These are phyloP conservation scores for Felis chaus DNA, from an alignment of 2,113 vertebrate species.

Conservation along the genomic window DNA sequence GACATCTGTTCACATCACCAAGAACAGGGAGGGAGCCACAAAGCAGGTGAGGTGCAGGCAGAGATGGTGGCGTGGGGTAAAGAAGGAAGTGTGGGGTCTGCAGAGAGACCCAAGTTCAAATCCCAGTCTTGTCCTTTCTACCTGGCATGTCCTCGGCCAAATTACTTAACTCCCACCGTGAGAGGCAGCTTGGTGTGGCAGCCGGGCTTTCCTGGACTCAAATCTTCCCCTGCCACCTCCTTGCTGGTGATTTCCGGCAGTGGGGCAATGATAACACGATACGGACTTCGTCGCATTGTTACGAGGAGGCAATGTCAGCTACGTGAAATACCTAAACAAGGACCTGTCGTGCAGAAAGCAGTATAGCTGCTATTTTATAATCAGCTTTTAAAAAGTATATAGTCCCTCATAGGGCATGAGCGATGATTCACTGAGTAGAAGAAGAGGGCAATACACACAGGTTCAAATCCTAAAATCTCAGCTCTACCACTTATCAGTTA, in stretches of 20 bases:
- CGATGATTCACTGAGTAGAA: not conserved
- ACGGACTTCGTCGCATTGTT: not conserved
- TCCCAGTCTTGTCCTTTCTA: not conserved
- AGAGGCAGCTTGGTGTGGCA: not conserved
- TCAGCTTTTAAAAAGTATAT: not conserved
- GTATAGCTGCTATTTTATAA: not conserved
- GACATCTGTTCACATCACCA: not conserved
- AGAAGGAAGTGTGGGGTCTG: not conserved
- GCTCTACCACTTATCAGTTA: not conserved
- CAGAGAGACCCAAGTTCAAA: not conserved
- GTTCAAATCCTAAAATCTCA: not conserved
- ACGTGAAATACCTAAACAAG: not conserved
- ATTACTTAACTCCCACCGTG: not conserved
- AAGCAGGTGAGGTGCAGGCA: not conserved
- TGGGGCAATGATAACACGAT: not conserved
- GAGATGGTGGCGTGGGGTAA: fast-evolving
- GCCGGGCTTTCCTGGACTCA: not conserved
- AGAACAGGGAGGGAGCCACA: not conserved
- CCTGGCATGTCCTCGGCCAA: no score
- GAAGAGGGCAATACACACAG: not conserved
- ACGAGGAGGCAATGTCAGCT: not conserved
- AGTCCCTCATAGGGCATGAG: not conserved
- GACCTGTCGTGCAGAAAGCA: not conserved
- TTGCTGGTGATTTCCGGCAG: not conserved
- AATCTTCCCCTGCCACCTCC: not conserved